Percentiles rank a stretch among this genome's conserved stretches.
These are phyloP conservation scores for Lasioglossum figueresi DNA, from an alignment of 2,888 invertebrate species.

Conservation along the genomic window DNA sequence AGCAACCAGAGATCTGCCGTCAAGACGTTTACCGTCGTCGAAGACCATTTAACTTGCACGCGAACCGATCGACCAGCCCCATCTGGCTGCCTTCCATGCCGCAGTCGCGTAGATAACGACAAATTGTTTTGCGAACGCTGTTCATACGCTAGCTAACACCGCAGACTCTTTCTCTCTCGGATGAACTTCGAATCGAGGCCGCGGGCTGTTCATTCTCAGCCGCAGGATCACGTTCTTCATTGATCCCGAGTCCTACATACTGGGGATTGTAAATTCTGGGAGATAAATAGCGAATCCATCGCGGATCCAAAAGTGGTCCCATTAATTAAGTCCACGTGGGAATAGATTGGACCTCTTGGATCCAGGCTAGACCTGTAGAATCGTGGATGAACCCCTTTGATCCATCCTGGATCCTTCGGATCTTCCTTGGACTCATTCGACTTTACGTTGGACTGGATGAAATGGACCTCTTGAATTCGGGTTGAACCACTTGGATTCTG, in stretches of 20 bases:
- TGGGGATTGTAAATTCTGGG: background rate
- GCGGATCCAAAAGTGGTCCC: background rate
- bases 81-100: background rate
- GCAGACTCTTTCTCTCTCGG: background rate
- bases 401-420: no score
- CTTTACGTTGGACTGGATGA: no score
- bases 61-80: background rate
- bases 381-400: no score
- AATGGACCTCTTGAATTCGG: no score
- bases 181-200: background rate
- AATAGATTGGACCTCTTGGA: background rate
- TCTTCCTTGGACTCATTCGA: no score
- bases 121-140: slow-evolving; percentile 11
- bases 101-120: background rate
- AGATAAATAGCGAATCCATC: background rate
- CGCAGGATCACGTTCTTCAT: background rate
- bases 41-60: background rate
- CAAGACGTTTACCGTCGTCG: background rate
- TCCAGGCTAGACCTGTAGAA: no score
- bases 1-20: background rate
- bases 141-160: background rate
- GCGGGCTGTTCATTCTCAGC: background rate
- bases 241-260: background rate
- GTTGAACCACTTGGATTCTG: no score
- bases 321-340: background rate